Evolutionary conservation across 1,140 invertebrate genomes (phyloP).

Genomic region (Eriocheir sinensis): DNA sequence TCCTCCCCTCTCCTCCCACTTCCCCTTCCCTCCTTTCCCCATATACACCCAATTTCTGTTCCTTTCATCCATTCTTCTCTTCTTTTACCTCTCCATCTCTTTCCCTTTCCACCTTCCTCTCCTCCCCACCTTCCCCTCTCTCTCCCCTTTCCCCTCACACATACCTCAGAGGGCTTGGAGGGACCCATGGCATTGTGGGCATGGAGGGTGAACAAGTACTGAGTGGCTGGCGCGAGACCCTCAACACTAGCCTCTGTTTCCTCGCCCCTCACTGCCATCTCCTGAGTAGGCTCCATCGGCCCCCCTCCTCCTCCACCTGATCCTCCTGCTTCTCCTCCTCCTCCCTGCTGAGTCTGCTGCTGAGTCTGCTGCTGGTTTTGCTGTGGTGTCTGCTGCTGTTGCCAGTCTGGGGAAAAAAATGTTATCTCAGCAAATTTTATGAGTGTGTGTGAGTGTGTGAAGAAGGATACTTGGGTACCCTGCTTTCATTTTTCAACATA

Average conservation of each 20-base stretch:
- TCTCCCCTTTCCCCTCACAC: neutral
- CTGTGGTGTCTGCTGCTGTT: conserved; percentile 15
- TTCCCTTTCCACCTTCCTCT: no score
- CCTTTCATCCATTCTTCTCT: no score
- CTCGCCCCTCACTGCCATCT: conserved; percentile 56
- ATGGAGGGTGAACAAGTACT: conserved; percentile 81
- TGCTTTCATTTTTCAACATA: no score
- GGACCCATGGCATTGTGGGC: conserved; percentile 82
- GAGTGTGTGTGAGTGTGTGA: neutral
- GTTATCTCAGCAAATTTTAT: no score
- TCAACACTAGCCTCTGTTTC: conserved; percentile 70
- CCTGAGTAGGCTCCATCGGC: neutral
- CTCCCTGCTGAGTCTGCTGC: neutral
- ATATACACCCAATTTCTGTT: no score
- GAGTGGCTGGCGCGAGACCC: conserved; percentile 80
- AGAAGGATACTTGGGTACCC: no score
- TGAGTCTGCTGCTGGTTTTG: neutral
- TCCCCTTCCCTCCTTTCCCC: no score
- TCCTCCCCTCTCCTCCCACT: no score
- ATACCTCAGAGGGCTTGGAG: conserved; percentile 77
- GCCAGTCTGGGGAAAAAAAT: conserved; percentile 50
- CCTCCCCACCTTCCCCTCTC: neutral
- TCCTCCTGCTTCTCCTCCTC: neutral
- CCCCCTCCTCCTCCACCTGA: neutral
- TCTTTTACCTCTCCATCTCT: no score